A percentile compares a stretch with the other conserved stretches of the same genome.
These are phyloP conservation scores for Scaptomyza reducta DNA, from an alignment of 2,888 invertebrate genomes.

Conservation along the genomic window DNA sequence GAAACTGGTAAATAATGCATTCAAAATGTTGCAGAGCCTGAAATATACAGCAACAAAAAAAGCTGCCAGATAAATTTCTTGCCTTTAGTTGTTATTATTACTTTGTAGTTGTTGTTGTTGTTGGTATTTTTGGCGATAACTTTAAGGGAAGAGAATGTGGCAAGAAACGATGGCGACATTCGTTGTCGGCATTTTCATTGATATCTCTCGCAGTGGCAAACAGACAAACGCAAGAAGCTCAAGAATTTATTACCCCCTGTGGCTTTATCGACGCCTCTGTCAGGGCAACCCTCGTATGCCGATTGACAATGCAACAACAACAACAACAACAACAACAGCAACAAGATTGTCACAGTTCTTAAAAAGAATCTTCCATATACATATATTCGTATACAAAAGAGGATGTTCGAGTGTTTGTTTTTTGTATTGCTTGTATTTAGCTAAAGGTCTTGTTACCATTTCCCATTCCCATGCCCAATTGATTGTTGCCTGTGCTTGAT, in stretches of 20 bases:
- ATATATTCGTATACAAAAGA: constrained; percentile 1
- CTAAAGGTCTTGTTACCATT: constrained; percentile 44
- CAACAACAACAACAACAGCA: constrained; percentile 6
- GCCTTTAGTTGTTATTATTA: constrained; percentile 41
- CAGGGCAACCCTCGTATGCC: constrained; percentile 52
- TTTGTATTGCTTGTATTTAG: too few relatives aligned
- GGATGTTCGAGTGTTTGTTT: constrained; percentile 38
- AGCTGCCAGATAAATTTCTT: constrained; percentile 38
- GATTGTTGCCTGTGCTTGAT: constrained; percentile 18
- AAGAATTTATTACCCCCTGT: constrained; percentile 80
- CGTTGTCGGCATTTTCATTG: constrained; percentile 70
- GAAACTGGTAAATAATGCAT: constrained; percentile 51
- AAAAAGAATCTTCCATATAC: constrained; percentile 33
- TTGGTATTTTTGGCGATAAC: constrained; percentile 70
- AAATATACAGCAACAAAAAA: constrained; percentile 1
- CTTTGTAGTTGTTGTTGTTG: constrained; percentile 13
- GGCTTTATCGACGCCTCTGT: constrained; percentile 82
- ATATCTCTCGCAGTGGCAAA: constrained; percentile 68
- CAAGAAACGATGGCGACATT: constrained; percentile 25
- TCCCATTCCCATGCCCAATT: constrained; percentile 32
- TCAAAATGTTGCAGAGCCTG: constrained; percentile 40
- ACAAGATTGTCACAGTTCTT: constrained; percentile 52
- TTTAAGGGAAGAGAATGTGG: constrained; percentile 55
- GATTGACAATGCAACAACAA: constrained; percentile 65
- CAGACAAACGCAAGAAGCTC: constrained; percentile 68